Percentiles rank a stretch among this genome's conserved stretches.
These are phyloP conservation scores for Adelphocoris suturalis DNA, from an alignment of 2,888 invertebrate species.

Conservation along the genomic window DNA sequence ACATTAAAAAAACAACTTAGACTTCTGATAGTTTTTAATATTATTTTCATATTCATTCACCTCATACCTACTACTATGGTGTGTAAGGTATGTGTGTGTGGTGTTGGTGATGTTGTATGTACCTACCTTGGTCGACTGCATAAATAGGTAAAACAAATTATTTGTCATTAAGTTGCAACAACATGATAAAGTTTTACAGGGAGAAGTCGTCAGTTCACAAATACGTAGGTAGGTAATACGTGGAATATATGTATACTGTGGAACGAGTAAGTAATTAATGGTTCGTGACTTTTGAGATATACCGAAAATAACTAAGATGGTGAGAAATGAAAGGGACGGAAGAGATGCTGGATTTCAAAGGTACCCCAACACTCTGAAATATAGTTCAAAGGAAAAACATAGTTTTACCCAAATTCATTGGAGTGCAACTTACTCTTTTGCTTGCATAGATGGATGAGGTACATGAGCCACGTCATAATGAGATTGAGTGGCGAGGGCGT, in stretches of 20 bases:
- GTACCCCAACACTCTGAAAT: too few relatives aligned
- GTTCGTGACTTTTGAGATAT: not conserved
- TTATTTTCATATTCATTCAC: not conserved
- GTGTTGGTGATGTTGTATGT: not conserved
- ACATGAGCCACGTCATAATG: slow-evolving; percentile 95
- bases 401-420: too few relatives aligned
- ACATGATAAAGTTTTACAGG: too few relatives aligned
- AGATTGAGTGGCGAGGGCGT: slow-evolving; percentile 99
- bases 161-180: too few relatives aligned
- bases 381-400: too few relatives aligned
- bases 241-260: too few relatives aligned
- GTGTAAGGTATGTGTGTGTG: not conserved
- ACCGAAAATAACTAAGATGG: not conserved
- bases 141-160: not conserved
- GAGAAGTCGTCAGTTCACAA: too few relatives aligned
- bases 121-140: slow-evolving; percentile 30
- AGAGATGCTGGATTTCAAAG: too few relatives aligned
- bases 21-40: not conserved
- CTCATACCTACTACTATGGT: not conserved
- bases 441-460: slow-evolving; percentile 89
- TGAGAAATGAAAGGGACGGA: too few relatives aligned
- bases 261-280: not conserved
- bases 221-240: too few relatives aligned
- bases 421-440: slow-evolving; percentile 78
- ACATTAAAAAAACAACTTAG: not conserved